Conservation (phyloP, 2,797 vertebrate species). For the Enteromius anoplus region DNA sequence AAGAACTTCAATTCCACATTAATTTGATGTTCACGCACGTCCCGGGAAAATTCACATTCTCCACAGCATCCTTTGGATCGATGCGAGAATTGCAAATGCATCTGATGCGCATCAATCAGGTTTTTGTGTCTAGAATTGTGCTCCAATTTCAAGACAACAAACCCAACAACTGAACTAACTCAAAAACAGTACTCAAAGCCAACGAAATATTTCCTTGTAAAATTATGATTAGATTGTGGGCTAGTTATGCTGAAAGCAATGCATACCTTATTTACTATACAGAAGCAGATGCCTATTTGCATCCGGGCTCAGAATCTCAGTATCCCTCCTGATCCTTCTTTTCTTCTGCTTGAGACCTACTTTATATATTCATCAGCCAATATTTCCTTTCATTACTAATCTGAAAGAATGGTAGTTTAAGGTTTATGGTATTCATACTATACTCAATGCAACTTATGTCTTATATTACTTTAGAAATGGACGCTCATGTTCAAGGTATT, state of each 20-base stretch:
- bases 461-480: conserved; percentile 16
- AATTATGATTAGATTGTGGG: background rate
- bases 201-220: background rate
- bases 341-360: background rate
- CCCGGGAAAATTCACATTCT: conserved; percentile 11
- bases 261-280: conserved; percentile 4
- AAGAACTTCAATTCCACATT: background rate
- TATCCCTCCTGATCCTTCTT: background rate
- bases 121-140: conserved; percentile 20
- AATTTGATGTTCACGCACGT: conserved; percentile 31
- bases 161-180: background rate
- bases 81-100: conserved; percentile 35
- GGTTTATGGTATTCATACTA: background rate
- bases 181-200: background rate
- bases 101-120: conserved; percentile 39
- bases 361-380: background rate
- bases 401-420: background rate
- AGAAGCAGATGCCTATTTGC: conserved; percentile 1
- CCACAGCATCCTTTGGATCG: conserved; percentile 23
- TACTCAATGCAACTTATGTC: background rate
- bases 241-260: conserved; percentile 1
- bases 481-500: conserved; percentile 22
- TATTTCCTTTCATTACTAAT: background rate
- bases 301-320: background rate
- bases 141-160: background rate